Evolutionary conservation across 2,888 invertebrate genomes (phyloP).

Genomic region (Pollenia angustigena): DNA sequence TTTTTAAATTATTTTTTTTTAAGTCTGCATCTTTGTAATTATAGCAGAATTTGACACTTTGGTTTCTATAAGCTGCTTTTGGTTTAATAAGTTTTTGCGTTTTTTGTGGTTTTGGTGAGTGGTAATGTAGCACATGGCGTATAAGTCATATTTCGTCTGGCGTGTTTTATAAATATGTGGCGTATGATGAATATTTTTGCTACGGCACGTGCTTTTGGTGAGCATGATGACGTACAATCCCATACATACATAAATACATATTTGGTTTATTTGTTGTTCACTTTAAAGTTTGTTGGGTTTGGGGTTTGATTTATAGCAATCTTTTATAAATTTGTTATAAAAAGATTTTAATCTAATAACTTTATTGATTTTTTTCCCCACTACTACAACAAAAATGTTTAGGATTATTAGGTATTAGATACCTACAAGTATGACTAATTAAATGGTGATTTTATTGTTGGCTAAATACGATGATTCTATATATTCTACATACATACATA

Average conservation of each 20-base stretch:
- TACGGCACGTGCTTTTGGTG: background rate
- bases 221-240: constrained; percentile 1
- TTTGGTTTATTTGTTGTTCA: background rate
- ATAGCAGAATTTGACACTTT: constrained; percentile 9
- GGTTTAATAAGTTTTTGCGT: background rate
- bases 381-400: too few species aligned
- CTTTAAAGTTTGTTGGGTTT: background rate
- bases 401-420: too few species aligned
- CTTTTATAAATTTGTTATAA: background rate
- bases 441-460: too few species aligned
- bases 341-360: too few species aligned
- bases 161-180: constrained; percentile 9
- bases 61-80: constrained; percentile 24
- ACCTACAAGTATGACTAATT: too few species aligned
- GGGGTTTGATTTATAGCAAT: constrained; percentile 5
- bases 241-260: background rate
- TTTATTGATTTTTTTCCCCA: too few species aligned
- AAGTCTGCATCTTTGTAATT: constrained; percentile 1
- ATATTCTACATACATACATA: too few species aligned
- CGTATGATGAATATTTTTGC: constrained; percentile 48
- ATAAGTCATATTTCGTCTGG: constrained; percentile 32
- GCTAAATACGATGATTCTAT: too few species aligned
- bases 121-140: background rate
- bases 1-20: background rate
- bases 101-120: background rate